A percentile compares a stretch with the other conserved stretches of the same genome.
Evolutionary conservation across 2,888 invertebrate species (phyloP).

Genomic region (Trichopria drosophilae): DNA sequence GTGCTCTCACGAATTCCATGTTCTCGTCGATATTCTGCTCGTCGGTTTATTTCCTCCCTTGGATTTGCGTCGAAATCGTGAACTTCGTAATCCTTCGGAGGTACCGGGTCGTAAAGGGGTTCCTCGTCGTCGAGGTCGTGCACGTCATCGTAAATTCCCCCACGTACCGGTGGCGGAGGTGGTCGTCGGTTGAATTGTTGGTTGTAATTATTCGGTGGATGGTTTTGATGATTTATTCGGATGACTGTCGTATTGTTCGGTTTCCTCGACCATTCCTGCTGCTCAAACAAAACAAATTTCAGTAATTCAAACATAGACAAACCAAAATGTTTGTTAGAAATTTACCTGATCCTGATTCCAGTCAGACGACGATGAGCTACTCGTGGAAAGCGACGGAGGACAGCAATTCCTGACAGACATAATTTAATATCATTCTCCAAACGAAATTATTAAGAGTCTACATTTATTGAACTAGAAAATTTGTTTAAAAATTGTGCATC

Average conservation of each 20-base stretch:
- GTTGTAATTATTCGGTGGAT: slow-evolving; percentile 42
- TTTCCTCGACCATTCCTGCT: slow-evolving; percentile 52
- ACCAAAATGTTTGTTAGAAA: background rate
- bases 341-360: slow-evolving; percentile 55
- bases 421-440: slow-evolving; percentile 1
- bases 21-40: slow-evolving; percentile 48
- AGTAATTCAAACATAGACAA: background rate
- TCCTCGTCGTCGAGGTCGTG: no score
- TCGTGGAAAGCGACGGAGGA: slow-evolving; percentile 50
- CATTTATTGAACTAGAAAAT: background rate
- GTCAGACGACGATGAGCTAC: slow-evolving; percentile 52
- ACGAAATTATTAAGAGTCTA: background rate
- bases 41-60: slow-evolving; percentile 50
- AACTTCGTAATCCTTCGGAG: slow-evolving; percentile 53
- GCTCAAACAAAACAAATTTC: background rate
- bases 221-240: slow-evolving; percentile 53
- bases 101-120: slow-evolving; percentile 55
- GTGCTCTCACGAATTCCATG: slow-evolving; percentile 43
- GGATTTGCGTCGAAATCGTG: slow-evolving; percentile 57
- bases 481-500: background rate
- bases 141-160: slow-evolving; percentile 42
- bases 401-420: slow-evolving; percentile 49
- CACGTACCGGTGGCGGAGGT: slow-evolving; percentile 26
- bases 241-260: slow-evolving; percentile 56
- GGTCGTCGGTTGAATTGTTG: slow-evolving; percentile 19